Percentiles rank a stretch among this genome's conserved stretches.
These are phyloP conservation scores for Trichonephila clavipes DNA, from an alignment of 1,140 invertebrate species.

Conservation along the genomic window DNA sequence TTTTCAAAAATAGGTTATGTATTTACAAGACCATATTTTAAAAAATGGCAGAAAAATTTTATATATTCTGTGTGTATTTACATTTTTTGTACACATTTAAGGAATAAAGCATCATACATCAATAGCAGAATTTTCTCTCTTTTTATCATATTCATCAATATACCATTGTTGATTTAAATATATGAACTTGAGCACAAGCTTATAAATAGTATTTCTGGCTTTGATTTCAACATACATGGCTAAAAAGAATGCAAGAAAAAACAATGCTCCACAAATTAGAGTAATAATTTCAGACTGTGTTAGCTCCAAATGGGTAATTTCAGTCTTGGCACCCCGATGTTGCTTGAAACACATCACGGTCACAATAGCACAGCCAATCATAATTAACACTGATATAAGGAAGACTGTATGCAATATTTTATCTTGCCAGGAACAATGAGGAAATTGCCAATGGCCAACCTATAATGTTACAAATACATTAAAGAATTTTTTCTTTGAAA, in stretches of 20 bases:
- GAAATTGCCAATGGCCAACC: constrained; percentile 82
- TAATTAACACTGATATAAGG: constrained; percentile 82
- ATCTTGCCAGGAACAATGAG: constrained; percentile 82
- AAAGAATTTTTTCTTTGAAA: not conserved
- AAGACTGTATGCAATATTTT: constrained; percentile 83
- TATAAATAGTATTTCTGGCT: constrained; percentile 83
- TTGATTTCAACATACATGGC: constrained; percentile 85
- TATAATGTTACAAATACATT: constrained; percentile 57
- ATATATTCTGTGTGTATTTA: constrained; percentile 45
- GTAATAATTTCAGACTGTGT: constrained; percentile 83
- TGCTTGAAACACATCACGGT: constrained; percentile 83
- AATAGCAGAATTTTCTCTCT: constrained; percentile 73
- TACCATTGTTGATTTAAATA: constrained; percentile 83
- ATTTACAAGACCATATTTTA: not conserved
- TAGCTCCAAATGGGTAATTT: constrained; percentile 81
- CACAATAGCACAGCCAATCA: constrained; percentile 83
- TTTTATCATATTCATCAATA: constrained; percentile 82
- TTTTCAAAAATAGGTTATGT: constrained; percentile 37
- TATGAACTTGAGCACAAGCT: constrained; percentile 82
- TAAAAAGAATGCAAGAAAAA: constrained; percentile 84
- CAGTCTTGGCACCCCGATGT: constrained; percentile 80
- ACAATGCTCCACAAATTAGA: constrained; percentile 83
- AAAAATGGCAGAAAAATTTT: constrained; percentile 5
- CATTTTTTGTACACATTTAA: constrained; percentile 22
- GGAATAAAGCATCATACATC: constrained; percentile 62